Base-by-base conservation (phyloP, 2,113 vertebrate species). In the Sander vitreus region DNA sequence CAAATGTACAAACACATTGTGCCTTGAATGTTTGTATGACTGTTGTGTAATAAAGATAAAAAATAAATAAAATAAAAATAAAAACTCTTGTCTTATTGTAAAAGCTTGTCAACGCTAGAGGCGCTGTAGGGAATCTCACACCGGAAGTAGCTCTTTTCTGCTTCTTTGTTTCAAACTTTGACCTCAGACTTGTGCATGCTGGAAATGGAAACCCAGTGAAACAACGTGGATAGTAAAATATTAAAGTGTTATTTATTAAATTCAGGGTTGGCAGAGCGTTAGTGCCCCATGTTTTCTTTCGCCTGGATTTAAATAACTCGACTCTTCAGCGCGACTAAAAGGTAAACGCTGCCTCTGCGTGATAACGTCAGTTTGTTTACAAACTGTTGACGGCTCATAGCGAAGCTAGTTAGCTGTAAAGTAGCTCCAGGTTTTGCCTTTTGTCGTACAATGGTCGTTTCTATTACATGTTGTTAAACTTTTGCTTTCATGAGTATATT, bases 171-270 rank as follows among this genome's bases (percentile, higher is more conserved):
- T 65, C 90, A 50, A 90, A 72, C 91, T 89, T 27, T 92, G 73
- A 92, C 85, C 80, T 63, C 62, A 18, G 5, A 2, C 23, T 64
- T 60, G 3, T 45, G 54, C 87, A 88, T 50, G 91, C 80, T 88
- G 83, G 45, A 50, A 25, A 74, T 73, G 66, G 58, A 21, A 68
- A n/a, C 19, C 16, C 23, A 21, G 45, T 53, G 45, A 65, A 85
- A 45, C 72, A 93, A 91, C 93, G 94, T 93, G 94, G 87, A 84
- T 27, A 50, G 59, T n/a, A 0, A 11, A 69, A 43, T 0, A 55
- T 15, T 50, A 14, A 51, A 39, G 3, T 21, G 2, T 45, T 69
- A 43, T 67, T 73, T 27, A 0, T 58, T 70, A 16, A 72, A 78
- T 19, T 58, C 1, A 18, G 4, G 0, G 1, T 72, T 3, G 18